phyloP scores from a whole-genome alignment of 2,113 vertebrate genomes.

The Pyxicephalus adspersus region DNA sequence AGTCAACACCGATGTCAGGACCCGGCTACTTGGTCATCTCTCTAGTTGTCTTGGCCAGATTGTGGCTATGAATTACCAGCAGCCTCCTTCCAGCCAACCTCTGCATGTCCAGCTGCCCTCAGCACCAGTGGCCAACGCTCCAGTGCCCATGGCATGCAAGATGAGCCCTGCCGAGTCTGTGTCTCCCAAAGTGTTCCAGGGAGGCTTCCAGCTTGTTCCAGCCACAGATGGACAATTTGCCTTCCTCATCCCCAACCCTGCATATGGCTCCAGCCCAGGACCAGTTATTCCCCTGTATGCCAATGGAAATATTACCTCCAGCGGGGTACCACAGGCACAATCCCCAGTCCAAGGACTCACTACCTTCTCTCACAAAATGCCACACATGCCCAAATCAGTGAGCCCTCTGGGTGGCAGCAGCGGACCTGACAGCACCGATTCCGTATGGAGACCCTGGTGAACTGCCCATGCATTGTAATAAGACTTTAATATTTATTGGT shows the following conservation, averaged over 20 bases:
- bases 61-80: conserved; percentile 83
- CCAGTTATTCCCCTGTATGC: conserved; percentile 76
- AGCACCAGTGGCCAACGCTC: conserved; percentile 64
- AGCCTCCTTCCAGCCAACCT: conserved; percentile 71
- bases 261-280: conserved; percentile 71
- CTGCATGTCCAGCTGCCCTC: conserved; percentile 84
- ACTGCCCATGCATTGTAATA: conserved; percentile 62
- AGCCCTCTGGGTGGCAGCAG: conserved; percentile 75
- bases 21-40: conserved; percentile 83
- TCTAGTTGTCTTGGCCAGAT: conserved; percentile 85
- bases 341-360: conserved; percentile 90
- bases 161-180: conserved; percentile 76
- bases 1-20: conserved; percentile 82
- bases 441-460: conserved; percentile 92
- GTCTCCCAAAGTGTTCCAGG: conserved; percentile 79
- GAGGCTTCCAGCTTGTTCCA: conserved; percentile 81
- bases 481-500: conserved; percentile 61
- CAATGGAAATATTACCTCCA: conserved; percentile 73
- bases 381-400: conserved; percentile 73
- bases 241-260: conserved; percentile 81
- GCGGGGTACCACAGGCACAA: not conserved
- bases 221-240: conserved; percentile 85
- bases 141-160: conserved; percentile 79
- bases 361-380: conserved; percentile 72
- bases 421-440: conserved; percentile 78